These are phyloP conservation scores for Sebastes trivittatus DNA, from an alignment of 2,797 vertebrate species.

Conservation along the genomic window DNA sequence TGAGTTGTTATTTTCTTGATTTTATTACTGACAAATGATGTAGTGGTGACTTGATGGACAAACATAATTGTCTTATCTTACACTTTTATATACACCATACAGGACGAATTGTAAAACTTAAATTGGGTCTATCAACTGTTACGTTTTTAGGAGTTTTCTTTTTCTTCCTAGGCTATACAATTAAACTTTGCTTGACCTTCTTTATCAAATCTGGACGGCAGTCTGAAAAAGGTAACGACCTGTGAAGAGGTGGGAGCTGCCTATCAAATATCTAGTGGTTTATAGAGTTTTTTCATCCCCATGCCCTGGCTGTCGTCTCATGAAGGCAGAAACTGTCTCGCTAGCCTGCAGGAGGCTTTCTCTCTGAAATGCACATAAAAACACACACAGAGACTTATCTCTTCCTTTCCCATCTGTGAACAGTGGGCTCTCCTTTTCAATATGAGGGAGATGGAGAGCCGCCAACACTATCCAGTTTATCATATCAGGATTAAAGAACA, in stretches of 20 bases:
- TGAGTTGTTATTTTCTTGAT: neutral
- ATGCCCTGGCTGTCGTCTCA: neutral
- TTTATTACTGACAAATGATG: neutral
- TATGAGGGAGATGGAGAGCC: neutral
- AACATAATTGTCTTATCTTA: neutral
- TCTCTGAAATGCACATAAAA: slow-evolving; percentile 33
- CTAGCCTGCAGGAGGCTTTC: slow-evolving; percentile 14
- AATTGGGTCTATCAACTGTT: neutral
- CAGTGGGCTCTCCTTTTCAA: slow-evolving; percentile 8
- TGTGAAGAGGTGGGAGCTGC: neutral
- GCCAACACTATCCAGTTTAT: slow-evolving; percentile 11
- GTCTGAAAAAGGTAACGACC: neutral
- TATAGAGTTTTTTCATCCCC: neutral
- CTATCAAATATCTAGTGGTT: slow-evolving; percentile 1
- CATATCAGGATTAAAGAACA: slow-evolving; percentile 47
- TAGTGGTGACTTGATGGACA: neutral
- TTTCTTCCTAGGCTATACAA: neutral
- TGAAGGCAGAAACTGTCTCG: slow-evolving; percentile 30
- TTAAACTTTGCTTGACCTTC: neutral
- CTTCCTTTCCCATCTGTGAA: slow-evolving; percentile 16
- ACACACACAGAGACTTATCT: neutral
- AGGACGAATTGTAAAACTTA: neutral
- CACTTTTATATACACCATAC: neutral
- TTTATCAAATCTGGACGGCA: neutral
- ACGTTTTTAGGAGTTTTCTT: neutral